A percentile compares a stretch with the other conserved stretches of the same genome.
Conservation (phyloP, 2,113 vertebrate genomes). For the Ochotona princeps region DNA sequence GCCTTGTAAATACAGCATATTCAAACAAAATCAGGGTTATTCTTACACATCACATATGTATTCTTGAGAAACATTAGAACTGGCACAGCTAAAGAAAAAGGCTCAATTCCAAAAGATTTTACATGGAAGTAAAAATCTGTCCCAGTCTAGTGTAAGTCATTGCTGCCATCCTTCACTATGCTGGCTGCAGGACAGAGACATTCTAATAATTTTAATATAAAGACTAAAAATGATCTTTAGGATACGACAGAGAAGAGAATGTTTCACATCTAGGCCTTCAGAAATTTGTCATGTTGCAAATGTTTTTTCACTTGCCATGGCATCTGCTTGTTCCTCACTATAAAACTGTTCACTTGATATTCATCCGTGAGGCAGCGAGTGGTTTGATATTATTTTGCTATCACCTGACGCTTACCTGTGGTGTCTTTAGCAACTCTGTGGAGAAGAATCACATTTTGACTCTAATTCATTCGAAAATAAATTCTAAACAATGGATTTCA, state of each 20-base stretch:
- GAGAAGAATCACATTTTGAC: background rate
- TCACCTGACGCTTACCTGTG: background rate
- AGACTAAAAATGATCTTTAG: background rate
- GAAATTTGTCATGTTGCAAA: background rate
- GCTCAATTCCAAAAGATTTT: background rate
- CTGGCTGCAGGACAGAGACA: background rate
- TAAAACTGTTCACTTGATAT: background rate
- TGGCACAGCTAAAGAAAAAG: background rate
- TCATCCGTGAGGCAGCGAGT: background rate
- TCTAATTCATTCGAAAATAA: slow-evolving; percentile 2
- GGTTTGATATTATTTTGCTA: background rate
- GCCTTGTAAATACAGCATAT: background rate
- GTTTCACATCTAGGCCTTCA: background rate
- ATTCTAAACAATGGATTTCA: background rate
- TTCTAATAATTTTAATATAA: background rate
- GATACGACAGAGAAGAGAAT: background rate
- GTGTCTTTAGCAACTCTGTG: background rate
- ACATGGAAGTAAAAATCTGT: background rate
- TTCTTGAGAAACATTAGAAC: background rate
- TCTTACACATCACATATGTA: background rate
- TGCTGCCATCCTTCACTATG: background rate
- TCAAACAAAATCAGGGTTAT: background rate
- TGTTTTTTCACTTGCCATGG: background rate
- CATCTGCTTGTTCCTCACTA: background rate
- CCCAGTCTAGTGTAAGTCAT: background rate